Percentiles rank a stretch among this genome's conserved stretches.
Evolutionary conservation across 2,888 invertebrate genomes (phyloP).

Genomic region (Eupithecia abbreviata): DNA sequence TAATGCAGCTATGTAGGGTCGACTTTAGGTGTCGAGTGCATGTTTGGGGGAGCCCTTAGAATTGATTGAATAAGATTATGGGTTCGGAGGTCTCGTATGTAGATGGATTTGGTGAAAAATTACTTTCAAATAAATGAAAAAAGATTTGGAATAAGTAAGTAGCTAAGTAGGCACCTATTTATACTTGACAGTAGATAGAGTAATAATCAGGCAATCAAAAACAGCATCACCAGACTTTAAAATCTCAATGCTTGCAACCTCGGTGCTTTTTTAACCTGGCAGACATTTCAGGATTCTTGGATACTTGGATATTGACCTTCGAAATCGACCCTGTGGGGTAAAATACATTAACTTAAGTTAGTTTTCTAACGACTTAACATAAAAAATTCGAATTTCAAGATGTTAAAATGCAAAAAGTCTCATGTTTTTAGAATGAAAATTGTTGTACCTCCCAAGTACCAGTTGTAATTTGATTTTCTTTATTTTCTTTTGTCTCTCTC

Average conservation of each 20-base stretch:
- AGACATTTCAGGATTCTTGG: background rate
- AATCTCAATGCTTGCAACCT: background rate
- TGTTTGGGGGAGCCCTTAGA: constrained; percentile 45
- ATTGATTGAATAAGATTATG: constrained; percentile 19
- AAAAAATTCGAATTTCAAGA: constrained; percentile 7
- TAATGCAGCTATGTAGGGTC: constrained; percentile 53
- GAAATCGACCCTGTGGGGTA: background rate
- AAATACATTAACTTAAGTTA: background rate
- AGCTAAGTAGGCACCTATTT: background rate
- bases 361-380: background rate
- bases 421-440: constrained; percentile 39
- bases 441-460: constrained; percentile 46
- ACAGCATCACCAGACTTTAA: background rate
- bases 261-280: too few relatives aligned
- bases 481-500: constrained; percentile 58
- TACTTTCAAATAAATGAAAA: background rate
- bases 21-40: constrained; percentile 47
- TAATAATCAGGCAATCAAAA: background rate
- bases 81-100: constrained; percentile 8
- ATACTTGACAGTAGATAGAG: background rate
- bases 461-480: constrained; percentile 59
- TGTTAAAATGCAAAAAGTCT: constrained; percentile 30
- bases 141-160: background rate
- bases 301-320: background rate
- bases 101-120: background rate